Conservation (phyloP, 35 echinoderm and acorn worm genomes). For the Diadema setosum region DNA sequence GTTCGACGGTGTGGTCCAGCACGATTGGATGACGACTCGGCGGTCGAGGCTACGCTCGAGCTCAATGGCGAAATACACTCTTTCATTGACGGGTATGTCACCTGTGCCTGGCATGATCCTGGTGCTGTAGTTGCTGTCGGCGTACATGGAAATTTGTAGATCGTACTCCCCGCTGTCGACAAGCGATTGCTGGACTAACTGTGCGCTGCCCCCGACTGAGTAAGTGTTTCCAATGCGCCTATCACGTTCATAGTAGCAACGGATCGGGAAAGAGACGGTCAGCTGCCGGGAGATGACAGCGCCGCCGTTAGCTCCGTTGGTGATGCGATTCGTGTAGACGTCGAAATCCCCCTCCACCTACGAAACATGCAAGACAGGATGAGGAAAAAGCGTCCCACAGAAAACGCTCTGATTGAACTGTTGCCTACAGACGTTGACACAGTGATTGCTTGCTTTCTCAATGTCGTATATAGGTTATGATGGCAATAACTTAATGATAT, state of each 20-base stretch:
- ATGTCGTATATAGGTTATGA: background rate
- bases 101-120: background rate
- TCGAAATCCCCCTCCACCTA: background rate
- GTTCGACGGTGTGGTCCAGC: background rate
- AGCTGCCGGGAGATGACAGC: background rate
- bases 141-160: background rate
- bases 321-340: slow-evolving; percentile 13
- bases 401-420: background rate
- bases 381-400: background rate
- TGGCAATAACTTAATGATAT: background rate
- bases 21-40: background rate
- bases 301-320: background rate
- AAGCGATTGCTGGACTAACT: background rate
- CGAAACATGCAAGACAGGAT: background rate
- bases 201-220: background rate
- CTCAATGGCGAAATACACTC: background rate
- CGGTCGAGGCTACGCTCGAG: background rate
- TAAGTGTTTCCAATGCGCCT: background rate
- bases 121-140: background rate
- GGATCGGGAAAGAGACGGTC: background rate
- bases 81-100: background rate
- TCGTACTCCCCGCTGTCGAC: background rate
- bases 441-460: background rate
- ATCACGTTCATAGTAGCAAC: background rate
- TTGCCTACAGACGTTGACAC: background rate